Evolutionary conservation across 2,888 invertebrate genomes (phyloP), one percentile per base, ranked within the genome.

Genomic region (Zaprionus bogoriensis): DNA sequence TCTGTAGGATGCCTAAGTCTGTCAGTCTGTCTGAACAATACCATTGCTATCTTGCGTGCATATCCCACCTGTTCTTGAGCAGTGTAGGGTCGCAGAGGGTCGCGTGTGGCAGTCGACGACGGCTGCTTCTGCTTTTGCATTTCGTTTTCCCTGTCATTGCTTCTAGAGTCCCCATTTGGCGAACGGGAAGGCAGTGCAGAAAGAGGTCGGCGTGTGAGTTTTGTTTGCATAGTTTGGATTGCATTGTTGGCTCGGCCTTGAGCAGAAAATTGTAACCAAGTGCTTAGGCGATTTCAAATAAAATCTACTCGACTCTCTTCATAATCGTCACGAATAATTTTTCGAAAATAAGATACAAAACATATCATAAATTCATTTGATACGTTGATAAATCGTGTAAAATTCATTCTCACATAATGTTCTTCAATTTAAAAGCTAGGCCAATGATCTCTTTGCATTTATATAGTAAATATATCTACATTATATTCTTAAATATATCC

Each of bases 111-210:
- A 38, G 14, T 50, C 30, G 46, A 45, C 53, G 19, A 12, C 19
- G 44, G 50, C 51, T 32, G 42, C 69, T 76, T 65, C 38, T 38
- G 39, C 23, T 17, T 48, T n/a, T 42, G n/a, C 25, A 36, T 20
- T 22, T 61, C 44, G 20, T 28, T 45, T 55, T 53, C 51, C 27
- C 48, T 61, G 57, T 62, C 58, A 70, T 44, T 63, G 25, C 23
- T 45, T 60, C 48, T 25, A 36, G 14, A 19, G 41, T 12, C 48
- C 32, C 22, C 23, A 3, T 36, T 32, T 32, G 14, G 6, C 7
- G 7, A 6, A 7, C 2, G 6, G 32, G 17, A 3, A 14, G 14
- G 1, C 3, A 3, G 7, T 4, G 3, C 3, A 3, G 7, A 7
- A 1, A 4, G 57, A 2, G 22, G n/a, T 45, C 38, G 46, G 23